Evolutionary conservation across 2,113 vertebrate genomes (phyloP), one percentile per base, ranked within the genome.

Genomic region (Sciurus niger): DNA sequence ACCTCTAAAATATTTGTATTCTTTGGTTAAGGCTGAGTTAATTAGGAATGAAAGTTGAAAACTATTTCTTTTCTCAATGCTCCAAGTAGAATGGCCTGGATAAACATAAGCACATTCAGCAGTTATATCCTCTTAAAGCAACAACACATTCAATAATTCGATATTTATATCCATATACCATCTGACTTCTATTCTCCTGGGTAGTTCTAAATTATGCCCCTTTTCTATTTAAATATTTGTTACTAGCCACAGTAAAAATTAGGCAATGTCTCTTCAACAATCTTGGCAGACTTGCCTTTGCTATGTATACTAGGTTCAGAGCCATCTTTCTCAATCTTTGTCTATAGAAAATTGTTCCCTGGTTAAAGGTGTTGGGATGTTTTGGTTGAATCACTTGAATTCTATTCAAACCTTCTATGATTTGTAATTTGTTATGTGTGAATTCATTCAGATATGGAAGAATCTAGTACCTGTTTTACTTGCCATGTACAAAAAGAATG

Each of bases 21-120:
- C 94, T 78, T 96, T 97, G 90, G 90, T 96, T 48, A 63, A 94
- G 51, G 70, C 86, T 90, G 55, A 97, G 53, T 55, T 98, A 96
- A 97, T 96, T 90, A 53, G 1, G 46, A 96, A 25, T 70, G 14
- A 25, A 96, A 58, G 32, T 63, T 92, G 53, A 93, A 94, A 60
- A 74, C 67, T 58, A 70, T 85, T 92, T 70, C 4, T 94, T 95
- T 68, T 89, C 40, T 79, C 55, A 82, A 79, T 89, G 12, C 80
- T 83, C 28, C n/a, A 92, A 93, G 32, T 40, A 91, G 20, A 83
- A 37, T 73, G 25, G 2, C n/a, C 37, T 74, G 10, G 22, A 90
- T 58, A 96, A 96, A 79, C 13, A 90, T 24, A 53, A 76, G 70
- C 12, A 46, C 83, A 51, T 65, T 60, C 37, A 80, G 48, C 96